Conservation (phyloP, 2,888 invertebrate genomes). For the Odontothrips loti region DNA sequence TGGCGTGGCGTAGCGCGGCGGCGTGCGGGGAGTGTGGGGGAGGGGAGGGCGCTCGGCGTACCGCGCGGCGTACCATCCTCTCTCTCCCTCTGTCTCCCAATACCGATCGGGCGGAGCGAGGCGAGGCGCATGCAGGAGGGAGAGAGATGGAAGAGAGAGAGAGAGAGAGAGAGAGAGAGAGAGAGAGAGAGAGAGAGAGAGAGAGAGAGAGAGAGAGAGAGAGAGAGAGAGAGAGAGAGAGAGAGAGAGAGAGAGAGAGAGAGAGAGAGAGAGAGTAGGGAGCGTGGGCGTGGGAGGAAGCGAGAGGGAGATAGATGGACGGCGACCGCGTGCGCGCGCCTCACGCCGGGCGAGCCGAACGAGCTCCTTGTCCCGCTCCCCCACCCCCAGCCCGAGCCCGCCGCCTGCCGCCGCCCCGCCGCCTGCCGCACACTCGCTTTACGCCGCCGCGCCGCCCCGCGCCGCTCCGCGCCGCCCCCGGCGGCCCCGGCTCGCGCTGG, state of each 20-base stretch:
- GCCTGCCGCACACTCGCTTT: constrained; percentile 21
- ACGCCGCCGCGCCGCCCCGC: background rate
- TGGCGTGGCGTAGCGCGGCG: background rate
- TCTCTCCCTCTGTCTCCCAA: no score
- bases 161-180: background rate
- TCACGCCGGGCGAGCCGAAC: constrained; percentile 20
- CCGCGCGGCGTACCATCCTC: background rate
- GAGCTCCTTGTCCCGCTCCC: background rate
- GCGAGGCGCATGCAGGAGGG: background rate
- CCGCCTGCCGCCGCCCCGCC: background rate
- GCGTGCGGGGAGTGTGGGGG: background rate
- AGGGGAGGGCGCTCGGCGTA: background rate
- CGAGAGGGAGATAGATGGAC: constrained; percentile 24
- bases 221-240: background rate
- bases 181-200: background rate
- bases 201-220: background rate
- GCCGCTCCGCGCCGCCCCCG: background rate
- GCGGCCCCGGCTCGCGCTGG: background rate
- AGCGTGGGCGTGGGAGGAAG: background rate
- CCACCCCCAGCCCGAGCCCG: background rate
- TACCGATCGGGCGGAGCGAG: background rate
- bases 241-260: background rate
- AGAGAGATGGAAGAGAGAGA: background rate
- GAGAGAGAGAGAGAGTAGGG: background rate
- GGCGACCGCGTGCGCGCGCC: constrained; percentile 12